Evolutionary conservation across 2,888 invertebrate species (phyloP), one percentile per base, ranked within the genome.

Genomic region (Agrotis puta): DNA sequence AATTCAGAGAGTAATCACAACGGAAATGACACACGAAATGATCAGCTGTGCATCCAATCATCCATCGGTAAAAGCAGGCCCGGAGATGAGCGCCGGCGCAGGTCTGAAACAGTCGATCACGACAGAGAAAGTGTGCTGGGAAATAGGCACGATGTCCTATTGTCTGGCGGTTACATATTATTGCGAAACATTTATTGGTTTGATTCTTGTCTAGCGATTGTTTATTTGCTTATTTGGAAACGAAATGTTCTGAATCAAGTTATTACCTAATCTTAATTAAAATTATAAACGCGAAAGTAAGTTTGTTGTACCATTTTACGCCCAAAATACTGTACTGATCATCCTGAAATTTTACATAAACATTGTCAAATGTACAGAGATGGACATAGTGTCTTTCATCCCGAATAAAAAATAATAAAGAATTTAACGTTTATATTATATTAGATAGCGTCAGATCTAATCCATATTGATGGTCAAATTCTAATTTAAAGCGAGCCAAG

Each of bases 91-190:
- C 51, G 50, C 53, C 70, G 61, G 64, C 53, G 51, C 47, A 58
- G 54, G 39, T 74, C 77, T 78, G 75, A 84, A 74, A 83, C 87
- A 76, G 88, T 90, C 89, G 88, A 91, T 91, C 92, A 91, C 91
- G 91, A 88, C 80, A 84, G 90, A 86, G 92, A 92, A 92, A 92
- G 92, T 79, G 67, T 66, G 64, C 76, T 85, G 85, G 83, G 83
- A 87, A 88, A 79, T 84, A 83, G 72, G 56, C 75, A 77, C 85
- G 65, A 74, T 64, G 77, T 70, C 68, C 78, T 62, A 88, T 84
- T 86, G 82, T 83, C 59, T 66, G 64, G 50, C 24, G 70, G 57
- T 82, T 79, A 74, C 72, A 71, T 74, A 68, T 59, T 76, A 76
- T 86, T 87, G 76, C 68, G 70, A 79, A 79, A 67, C 62, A 58